These are phyloP conservation scores for Chiloscyllium plagiosum DNA, from an alignment of 2,113 vertebrate species.

Conservation along the genomic window DNA sequence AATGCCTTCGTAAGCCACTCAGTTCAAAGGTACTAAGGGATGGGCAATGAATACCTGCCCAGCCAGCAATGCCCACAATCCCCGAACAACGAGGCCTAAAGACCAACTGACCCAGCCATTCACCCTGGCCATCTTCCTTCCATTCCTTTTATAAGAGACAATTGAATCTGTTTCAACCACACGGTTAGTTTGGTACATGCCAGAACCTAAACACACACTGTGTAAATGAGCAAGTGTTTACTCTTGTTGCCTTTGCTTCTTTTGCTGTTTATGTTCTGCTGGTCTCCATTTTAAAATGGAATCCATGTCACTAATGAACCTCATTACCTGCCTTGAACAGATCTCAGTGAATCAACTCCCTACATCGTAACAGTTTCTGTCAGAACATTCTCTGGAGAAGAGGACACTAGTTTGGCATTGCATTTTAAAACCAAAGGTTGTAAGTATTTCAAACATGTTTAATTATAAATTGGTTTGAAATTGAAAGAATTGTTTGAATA, in stretches of 20 bases:
- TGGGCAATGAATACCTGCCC: too few relatives aligned
- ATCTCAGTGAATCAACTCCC: not conserved
- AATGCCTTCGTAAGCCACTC: too few relatives aligned
- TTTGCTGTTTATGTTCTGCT: not conserved
- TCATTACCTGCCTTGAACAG: not conserved
- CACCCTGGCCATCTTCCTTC: not conserved
- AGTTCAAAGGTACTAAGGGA: too few relatives aligned
- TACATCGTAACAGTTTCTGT: slow-evolving; percentile 26
- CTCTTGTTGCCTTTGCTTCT: not conserved
- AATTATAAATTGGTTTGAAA: not conserved
- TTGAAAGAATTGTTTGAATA: not conserved
- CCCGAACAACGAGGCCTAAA: too few relatives aligned
- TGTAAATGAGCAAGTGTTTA: not conserved
- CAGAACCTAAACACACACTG: not conserved
- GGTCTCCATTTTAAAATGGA: not conserved
- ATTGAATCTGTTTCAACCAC: not conserved
- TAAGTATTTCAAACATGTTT: not conserved
- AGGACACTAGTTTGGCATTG: not conserved
- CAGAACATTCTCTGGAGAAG: not conserved
- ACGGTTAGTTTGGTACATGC: not conserved
- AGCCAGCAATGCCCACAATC: too few relatives aligned
- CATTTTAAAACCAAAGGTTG: not conserved
- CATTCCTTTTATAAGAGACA: not conserved
- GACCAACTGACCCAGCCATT: not conserved
- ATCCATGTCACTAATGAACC: not conserved